These are phyloP conservation scores for Ptilonorhynchus violaceus DNA, from an alignment of 2,113 vertebrate species.

Conservation along the genomic window DNA sequence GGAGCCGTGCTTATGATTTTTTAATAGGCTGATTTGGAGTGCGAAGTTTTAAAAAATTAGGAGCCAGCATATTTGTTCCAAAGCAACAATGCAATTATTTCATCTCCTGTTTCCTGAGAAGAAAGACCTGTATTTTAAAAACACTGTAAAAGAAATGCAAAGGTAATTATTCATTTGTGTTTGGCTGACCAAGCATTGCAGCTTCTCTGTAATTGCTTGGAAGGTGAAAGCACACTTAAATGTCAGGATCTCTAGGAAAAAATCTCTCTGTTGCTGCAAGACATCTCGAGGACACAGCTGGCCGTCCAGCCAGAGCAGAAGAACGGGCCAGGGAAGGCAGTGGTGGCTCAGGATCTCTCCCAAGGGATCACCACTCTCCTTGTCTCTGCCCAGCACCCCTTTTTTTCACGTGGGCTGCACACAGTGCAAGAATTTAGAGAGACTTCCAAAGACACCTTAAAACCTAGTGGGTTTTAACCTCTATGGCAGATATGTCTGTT, in stretches of 20 bases:
- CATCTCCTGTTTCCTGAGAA: not conserved
- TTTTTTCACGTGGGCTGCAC: not conserved
- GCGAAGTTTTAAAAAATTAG: not conserved
- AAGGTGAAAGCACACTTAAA: not conserved
- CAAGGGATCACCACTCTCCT: rapidly evolving
- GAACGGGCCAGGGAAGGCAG: not conserved
- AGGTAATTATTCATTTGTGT: not conserved
- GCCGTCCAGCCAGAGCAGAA: not conserved
- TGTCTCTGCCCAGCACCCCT: not conserved
- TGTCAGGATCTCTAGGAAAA: not conserved
- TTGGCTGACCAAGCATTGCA: not conserved
- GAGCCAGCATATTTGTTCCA: not conserved
- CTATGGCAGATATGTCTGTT: not conserved
- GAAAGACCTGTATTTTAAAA: not conserved
- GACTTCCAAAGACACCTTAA: not conserved
- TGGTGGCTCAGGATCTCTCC: not conserved
- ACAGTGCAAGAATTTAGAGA: not conserved
- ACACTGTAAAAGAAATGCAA: not conserved
- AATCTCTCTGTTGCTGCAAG: not conserved
- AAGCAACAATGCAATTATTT: not conserved
- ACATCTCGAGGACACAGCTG: not conserved
- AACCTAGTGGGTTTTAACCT: not conserved
- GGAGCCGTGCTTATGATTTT: not conserved
- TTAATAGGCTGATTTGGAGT: not conserved
- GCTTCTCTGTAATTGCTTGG: not conserved